Evolutionary conservation across 1,140 invertebrate genomes (phyloP).

Genomic region (Pemphigus obesinymphae): DNA sequence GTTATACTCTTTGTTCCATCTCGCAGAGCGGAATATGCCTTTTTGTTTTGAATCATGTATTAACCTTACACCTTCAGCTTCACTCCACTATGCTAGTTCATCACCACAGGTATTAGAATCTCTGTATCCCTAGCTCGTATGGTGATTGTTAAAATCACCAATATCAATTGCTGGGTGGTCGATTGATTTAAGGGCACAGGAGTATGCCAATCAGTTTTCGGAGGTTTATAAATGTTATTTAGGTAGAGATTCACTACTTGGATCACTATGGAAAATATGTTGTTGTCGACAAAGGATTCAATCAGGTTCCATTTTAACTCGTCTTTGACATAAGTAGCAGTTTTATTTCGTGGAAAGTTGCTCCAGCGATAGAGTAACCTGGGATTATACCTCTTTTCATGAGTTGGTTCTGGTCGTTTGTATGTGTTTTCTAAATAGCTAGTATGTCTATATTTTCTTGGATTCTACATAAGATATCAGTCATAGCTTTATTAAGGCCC

Average conservation of each 20-base stretch:
- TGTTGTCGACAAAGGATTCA: slow-evolving; percentile 44
- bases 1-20: slow-evolving; percentile 37
- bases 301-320: slow-evolving; percentile 47
- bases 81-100: slow-evolving; percentile 16
- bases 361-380: slow-evolving; percentile 4
- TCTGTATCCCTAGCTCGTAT: slow-evolving; percentile 27
- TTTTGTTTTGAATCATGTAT: slow-evolving; percentile 38
- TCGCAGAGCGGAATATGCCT: slow-evolving; percentile 36
- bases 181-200: background rate
- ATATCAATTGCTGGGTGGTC: slow-evolving; percentile 27
- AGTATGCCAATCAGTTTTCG: background rate
- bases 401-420: background rate
- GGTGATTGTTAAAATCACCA: slow-evolving; percentile 40
- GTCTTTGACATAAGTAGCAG: slow-evolving; percentile 28
- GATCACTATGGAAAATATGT: background rate
- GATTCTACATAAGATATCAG: background rate
- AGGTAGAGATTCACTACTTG: background rate
- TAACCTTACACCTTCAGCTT: slow-evolving; percentile 46
- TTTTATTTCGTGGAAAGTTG: slow-evolving; percentile 7
- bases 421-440: slow-evolving; percentile 9
- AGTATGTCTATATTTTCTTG: background rate
- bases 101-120: background rate
- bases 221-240: slow-evolving; percentile 42
- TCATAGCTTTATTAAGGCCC: slow-evolving; percentile 1
- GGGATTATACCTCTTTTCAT: background rate